These are phyloP conservation scores for Nerophis lumbriciformis DNA, from an alignment of 2,113 vertebrate genomes.

Conservation along the genomic window DNA sequence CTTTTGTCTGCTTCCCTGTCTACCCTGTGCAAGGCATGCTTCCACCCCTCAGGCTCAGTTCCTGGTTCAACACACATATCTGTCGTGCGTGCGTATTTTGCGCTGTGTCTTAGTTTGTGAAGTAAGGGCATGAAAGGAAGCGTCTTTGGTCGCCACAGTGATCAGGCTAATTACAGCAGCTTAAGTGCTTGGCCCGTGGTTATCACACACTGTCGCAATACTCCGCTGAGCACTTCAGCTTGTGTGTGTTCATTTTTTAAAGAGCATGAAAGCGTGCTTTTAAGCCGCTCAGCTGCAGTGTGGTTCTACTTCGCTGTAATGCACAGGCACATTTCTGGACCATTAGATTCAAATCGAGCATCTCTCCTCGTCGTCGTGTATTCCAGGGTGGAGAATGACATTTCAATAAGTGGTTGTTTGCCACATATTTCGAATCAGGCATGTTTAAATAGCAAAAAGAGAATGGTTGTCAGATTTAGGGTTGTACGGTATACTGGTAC, in stretches of 20 bases:
- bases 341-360: not conserved
- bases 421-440: not conserved
- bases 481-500: no score
- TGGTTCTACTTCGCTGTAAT: constrained; percentile 12
- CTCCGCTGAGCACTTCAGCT: constrained; percentile 52
- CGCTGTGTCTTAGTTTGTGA: constrained; percentile 55
- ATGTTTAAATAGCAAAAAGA: not conserved
- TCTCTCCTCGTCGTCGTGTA: not conserved
- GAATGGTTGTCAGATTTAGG: no score
- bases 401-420: not conserved
- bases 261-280: constrained; percentile 55
- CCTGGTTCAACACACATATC: constrained; percentile 24
- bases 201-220: constrained; percentile 71
- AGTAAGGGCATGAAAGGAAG: constrained; percentile 69
- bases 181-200: constrained; percentile 77
- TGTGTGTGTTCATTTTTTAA: constrained; percentile 52
- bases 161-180: constrained; percentile 76
- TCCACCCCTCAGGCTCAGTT: constrained; percentile 20
- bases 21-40: constrained; percentile 8
- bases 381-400: not conserved
- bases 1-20: constrained; percentile 22
- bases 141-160: constrained; percentile 69
- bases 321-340: not conserved
- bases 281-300: constrained; percentile 43
- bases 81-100: constrained; percentile 34